Percentiles rank a stretch among this genome's conserved stretches.
These are phyloP conservation scores for Drosophila insularis DNA, from an alignment of 1,140 invertebrate species.

Conservation along the genomic window DNA sequence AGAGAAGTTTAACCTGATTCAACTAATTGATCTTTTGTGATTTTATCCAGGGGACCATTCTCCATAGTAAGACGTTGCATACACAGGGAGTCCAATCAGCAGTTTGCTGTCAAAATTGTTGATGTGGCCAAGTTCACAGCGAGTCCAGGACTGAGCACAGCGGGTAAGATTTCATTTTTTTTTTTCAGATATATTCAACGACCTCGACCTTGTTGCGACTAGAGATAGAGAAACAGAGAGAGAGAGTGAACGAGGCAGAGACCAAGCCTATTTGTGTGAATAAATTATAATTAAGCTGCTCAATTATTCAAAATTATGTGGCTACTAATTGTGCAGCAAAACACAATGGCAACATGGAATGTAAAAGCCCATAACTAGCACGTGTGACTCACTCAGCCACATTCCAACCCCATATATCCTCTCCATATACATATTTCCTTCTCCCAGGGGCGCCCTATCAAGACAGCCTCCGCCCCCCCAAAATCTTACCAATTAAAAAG, in stretches of 20 bases:
- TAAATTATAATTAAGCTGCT: constrained; percentile 80
- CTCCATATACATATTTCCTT: not conserved
- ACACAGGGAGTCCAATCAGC: constrained; percentile 96
- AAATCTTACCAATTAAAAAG: constrained; percentile 64
- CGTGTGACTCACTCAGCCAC: not conserved
- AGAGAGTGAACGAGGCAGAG: not conserved
- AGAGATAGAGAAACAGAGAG: too few relatives aligned
- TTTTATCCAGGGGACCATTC: constrained; percentile 96
- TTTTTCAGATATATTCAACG: constrained; percentile 6
- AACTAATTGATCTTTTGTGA: not conserved
- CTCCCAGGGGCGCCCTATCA: not conserved
- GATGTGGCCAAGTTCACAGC: constrained; percentile 98
- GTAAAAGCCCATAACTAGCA: constrained; percentile 20
- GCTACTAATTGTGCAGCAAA: constrained; percentile 60
- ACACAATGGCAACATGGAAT: constrained; percentile 32
- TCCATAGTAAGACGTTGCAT: constrained; percentile 97
- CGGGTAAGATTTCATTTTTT: constrained; percentile 86
- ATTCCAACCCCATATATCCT: not conserved
- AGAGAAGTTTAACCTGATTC: not conserved
- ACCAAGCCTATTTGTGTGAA: constrained; percentile 45
- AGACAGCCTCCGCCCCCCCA: constrained; percentile 30
- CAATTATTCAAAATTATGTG: constrained; percentile 79
- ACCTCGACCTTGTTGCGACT: constrained; percentile 37
- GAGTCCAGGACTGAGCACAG: constrained; percentile 96
- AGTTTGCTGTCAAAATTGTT: constrained; percentile 99